These are phyloP conservation scores for Crossaster papposus DNA, from an alignment of 53 echinoderm and acorn worm genomes.

Conservation along the genomic window DNA sequence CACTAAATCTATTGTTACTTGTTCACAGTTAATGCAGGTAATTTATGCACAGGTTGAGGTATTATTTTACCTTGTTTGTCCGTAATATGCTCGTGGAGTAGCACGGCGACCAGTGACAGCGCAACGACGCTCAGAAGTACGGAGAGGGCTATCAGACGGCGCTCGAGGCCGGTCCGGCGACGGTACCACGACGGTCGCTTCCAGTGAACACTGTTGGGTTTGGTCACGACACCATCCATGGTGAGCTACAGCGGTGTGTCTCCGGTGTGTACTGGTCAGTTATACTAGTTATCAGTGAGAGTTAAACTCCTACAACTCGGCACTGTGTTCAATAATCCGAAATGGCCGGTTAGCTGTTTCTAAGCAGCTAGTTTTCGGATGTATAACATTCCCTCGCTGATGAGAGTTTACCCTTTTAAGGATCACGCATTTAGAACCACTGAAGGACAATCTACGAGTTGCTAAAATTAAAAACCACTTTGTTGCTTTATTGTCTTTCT, in stretches of 20 bases:
- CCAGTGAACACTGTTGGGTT: conserved; percentile 59
- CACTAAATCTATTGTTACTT: no score
- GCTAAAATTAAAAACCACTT: neutral
- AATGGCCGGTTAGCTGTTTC: neutral
- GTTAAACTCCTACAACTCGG: neutral
- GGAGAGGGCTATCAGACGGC: conserved; percentile 69
- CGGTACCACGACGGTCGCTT: conserved; percentile 59
- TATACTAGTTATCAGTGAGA: neutral
- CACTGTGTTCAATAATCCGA: neutral
- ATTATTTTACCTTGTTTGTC: conserved; percentile 43
- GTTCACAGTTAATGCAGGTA: neutral
- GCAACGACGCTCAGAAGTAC: conserved; percentile 67
- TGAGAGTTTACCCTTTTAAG: neutral
- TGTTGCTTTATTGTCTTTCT: neutral
- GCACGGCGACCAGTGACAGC: conserved; percentile 65
- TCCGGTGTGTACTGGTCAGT: neutral
- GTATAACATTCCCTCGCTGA: neutral
- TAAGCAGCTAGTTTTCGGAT: neutral
- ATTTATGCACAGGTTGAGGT: neutral
- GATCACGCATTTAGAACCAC: neutral
- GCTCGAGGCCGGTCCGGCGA: conserved; percentile 79
- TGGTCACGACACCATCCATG: conserved; percentile 56
- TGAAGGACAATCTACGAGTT: neutral
- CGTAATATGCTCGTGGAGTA: conserved; percentile 55
- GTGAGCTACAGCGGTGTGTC: neutral